Evolutionary conservation across 2,113 vertebrate genomes (phyloP), one percentile per base, ranked within the genome.

Genomic region (Candoia aspera): DNA sequence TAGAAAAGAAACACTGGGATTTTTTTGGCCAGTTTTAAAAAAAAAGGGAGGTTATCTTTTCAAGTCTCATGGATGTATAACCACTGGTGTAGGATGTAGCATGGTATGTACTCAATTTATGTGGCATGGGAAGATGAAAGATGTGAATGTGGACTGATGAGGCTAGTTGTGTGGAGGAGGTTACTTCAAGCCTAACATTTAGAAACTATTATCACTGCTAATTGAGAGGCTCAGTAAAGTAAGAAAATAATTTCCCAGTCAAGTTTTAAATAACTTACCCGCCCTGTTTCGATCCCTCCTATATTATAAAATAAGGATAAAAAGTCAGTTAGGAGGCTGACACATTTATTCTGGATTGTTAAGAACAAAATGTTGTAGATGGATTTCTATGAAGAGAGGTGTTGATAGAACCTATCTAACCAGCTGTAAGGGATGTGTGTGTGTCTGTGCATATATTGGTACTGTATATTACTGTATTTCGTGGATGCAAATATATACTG

Each of bases 141-240:
- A 37, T 24, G 6, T 49, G 19, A 88, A 26, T 53, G 11, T 3
- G 62, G 55, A 17, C 86, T 88, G 49, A n/a, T 73, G 59, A 91
- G 49, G n/a, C 29, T 73, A 26, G 57, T 85, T 88, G 49, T 55
- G 49, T 29, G 73, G 79, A 85, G 91, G 87, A 92, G 57, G 79
- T n/a, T 62, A 54, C 15, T 89, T 62, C 57, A 87, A 73, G 26
- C 73, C 91, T 92, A 62, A 64, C 64, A 90, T 87, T 93, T 93
- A 83, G 29, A 79, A 73, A 59, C 29, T 46, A 79, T 93, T 68
- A 86, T 87, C 5, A 90, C 33, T 73, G 88, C 37, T 86, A 90
- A 68, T 57, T 90, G 60, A 60, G 85, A 54, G 86, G 85, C 55
- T 88, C 60, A 79, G 37, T 4, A 3, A 59, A n/a, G 46, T 83